These are phyloP conservation scores for Isoperla grammatica DNA, from an alignment of 2,888 invertebrate species.

Conservation along the genomic window DNA sequence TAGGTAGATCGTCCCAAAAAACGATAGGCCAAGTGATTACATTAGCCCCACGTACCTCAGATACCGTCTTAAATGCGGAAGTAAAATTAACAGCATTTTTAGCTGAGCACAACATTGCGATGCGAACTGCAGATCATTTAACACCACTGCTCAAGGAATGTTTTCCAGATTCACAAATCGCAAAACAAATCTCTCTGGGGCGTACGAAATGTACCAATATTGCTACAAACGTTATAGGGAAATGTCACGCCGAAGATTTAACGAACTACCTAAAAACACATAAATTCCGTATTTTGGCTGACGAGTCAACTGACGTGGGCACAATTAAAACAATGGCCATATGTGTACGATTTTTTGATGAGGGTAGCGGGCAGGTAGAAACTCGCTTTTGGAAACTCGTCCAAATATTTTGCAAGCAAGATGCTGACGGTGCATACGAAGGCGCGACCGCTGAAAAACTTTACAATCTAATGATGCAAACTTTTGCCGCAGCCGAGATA, in stretches of 20 bases:
- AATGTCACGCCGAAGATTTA: conserved; percentile 1
- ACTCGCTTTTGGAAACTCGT: conserved; percentile 17
- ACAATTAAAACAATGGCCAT: conserved; percentile 34
- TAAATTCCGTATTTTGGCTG: conserved; percentile 31
- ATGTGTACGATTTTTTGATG: conserved; percentile 33
- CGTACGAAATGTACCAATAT: conserved; percentile 9
- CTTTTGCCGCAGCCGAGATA: conserved; percentile 26
- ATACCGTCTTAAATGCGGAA: conserved; percentile 13
- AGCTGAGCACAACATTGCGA: conserved; percentile 36
- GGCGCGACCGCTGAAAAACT: conserved; percentile 12
- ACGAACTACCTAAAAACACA: neutral
- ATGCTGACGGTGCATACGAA: neutral
- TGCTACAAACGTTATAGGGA: conserved; percentile 14
- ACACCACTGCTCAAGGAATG: conserved; percentile 13
- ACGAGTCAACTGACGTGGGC: conserved; percentile 36
- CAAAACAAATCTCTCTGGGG: conserved; percentile 6
- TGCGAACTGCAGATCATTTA: conserved; percentile 20
- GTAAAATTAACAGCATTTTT: conserved; percentile 28
- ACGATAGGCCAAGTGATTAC: neutral
- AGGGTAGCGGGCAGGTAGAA: conserved; percentile 24
- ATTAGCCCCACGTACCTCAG: too few relatives aligned
- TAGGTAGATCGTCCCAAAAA: neutral
- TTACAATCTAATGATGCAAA: conserved; percentile 11
- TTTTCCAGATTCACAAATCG: conserved; percentile 17
- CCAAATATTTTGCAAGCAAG: conserved; percentile 7